Evolutionary conservation across 2,888 invertebrate genomes (phyloP), one percentile per base, ranked within the genome.

Genomic region (Tachina lurida): DNA sequence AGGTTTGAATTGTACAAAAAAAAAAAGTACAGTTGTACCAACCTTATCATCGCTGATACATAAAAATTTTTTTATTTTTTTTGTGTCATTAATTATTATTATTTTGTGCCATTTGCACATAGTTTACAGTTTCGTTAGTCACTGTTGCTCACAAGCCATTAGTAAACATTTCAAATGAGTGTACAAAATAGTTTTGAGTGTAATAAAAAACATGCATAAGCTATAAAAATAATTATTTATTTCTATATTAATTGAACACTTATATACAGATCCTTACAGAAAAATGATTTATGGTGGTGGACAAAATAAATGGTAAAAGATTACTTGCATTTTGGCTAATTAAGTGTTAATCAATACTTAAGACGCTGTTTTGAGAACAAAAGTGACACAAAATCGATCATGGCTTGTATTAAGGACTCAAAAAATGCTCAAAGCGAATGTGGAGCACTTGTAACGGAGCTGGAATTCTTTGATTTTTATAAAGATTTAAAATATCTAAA

Each of bases 231-330:
- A 79, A 71, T 65, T 56, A 73, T 83, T 83, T 83, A 76, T 70
- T 70, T 70, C 47, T n/a, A 56, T 52, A 68, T 78, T 84, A 84
- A 84, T 84, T 84, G 78, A 68, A 54, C 74, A 74, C 54, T 84
- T 74, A 78, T 68, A 52, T 43, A 65, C 43, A 63, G 43, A 67
- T 65, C 15, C 8, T 70, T 56, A 58, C 19, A 10, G 10, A 19
- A 5, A 1, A 58, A 63, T 70, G 76, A 71, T 43, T 71, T 76
- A 71, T 63, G 22, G 2, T 17, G n/a, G 8, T 65, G 43, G 39
- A 45, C 58, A 0, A 45, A 54, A 76, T 58, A 10, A 79, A 41
- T 41, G 17, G 5, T 68, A 22, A 22, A 31, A 49, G 13, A 39
- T 17, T n/a, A 19, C 19, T 56, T 70, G 60, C 19, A 43, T 41